phyloP scores from a whole-genome alignment of 2,797 vertebrate genomes.

The Novumbra hubbsi region DNA sequence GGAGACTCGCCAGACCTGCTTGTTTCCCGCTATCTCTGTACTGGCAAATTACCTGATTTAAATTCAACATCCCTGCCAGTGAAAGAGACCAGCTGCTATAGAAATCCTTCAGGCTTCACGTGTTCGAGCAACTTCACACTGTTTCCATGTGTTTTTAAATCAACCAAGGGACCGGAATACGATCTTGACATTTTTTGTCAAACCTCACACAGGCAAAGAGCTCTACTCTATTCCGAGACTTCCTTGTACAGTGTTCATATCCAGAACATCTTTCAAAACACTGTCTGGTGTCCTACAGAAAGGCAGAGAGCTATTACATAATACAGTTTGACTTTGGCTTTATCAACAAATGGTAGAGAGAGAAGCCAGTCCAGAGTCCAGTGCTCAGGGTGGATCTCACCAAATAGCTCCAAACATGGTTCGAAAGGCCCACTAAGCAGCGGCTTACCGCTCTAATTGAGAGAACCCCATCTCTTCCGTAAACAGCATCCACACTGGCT shows the following conservation, averaged over 20 bases:
- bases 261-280: slow-evolving; percentile 60
- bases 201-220: slow-evolving; percentile 35
- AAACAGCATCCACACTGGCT: slow-evolving; percentile 72
- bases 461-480: slow-evolving; percentile 66
- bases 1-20: too few species aligned
- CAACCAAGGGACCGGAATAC: too few species aligned
- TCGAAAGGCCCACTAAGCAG: slow-evolving; percentile 59
- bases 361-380: slow-evolving; percentile 54
- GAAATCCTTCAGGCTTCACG: slow-evolving; percentile 25
- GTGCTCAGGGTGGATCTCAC: slow-evolving; percentile 52
- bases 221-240: slow-evolving; percentile 45
- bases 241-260: slow-evolving; percentile 49
- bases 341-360: slow-evolving; percentile 72
- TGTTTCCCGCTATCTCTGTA: neutral
- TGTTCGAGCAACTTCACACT: slow-evolving; percentile 15
- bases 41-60: neutral
- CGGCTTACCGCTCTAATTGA: slow-evolving; percentile 66
- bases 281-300: slow-evolving; percentile 45
- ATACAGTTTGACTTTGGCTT: slow-evolving; percentile 73
- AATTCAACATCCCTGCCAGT: slow-evolving; percentile 23
- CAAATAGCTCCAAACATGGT: slow-evolving; percentile 80
- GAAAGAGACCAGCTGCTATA: slow-evolving; percentile 12
- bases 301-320: slow-evolving; percentile 60
- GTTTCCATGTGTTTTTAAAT: neutral
- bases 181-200: slow-evolving; percentile 18